Conservation (phyloP, 2,113 vertebrate genomes). For the Nasalis larvatus region DNA sequence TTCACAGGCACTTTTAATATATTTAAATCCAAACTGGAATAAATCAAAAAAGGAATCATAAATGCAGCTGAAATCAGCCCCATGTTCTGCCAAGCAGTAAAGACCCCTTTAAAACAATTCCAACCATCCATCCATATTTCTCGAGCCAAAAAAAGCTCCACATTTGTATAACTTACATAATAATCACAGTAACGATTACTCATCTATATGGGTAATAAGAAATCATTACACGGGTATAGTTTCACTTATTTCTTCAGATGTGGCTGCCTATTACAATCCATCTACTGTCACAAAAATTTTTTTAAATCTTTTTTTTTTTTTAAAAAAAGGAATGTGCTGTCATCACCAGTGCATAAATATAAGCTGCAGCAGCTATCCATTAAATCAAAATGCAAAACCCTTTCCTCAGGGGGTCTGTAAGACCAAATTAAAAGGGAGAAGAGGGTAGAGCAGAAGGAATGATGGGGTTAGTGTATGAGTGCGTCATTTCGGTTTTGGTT, state of each 20-base stretch:
- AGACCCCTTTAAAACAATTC: slow-evolving; percentile 67
- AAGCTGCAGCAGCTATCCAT: slow-evolving; percentile 75
- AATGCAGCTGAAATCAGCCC: slow-evolving; percentile 40
- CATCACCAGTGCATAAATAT: slow-evolving; percentile 65
- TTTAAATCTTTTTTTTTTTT: no score
- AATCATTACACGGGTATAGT: slow-evolving; percentile 63
- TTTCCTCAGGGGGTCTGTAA: slow-evolving; percentile 49
- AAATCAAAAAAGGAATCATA: slow-evolving; percentile 60
- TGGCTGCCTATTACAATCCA: slow-evolving; percentile 77
- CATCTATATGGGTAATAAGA: slow-evolving; percentile 41
- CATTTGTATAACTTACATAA: slow-evolving; percentile 27
- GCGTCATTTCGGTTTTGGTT: not conserved
- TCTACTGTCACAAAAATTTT: slow-evolving; percentile 66
- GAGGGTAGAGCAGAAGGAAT: not conserved
- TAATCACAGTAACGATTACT: slow-evolving; percentile 28
- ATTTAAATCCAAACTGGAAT: slow-evolving; percentile 46
- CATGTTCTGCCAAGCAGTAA: slow-evolving; percentile 23
- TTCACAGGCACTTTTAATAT: slow-evolving; percentile 35
- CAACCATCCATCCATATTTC: slow-evolving; percentile 17
- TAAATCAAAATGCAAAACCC: slow-evolving; percentile 69
- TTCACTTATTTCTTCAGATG: slow-evolving; percentile 77
- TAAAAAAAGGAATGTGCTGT: slow-evolving; percentile 71
- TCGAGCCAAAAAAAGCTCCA: slow-evolving; percentile 2
- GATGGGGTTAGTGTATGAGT: not conserved
- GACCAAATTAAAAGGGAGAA: slow-evolving; percentile 69